These are phyloP conservation scores for Larimichthys polyactis DNA, from an alignment of 2,113 vertebrate species.

Conservation along the genomic window DNA sequence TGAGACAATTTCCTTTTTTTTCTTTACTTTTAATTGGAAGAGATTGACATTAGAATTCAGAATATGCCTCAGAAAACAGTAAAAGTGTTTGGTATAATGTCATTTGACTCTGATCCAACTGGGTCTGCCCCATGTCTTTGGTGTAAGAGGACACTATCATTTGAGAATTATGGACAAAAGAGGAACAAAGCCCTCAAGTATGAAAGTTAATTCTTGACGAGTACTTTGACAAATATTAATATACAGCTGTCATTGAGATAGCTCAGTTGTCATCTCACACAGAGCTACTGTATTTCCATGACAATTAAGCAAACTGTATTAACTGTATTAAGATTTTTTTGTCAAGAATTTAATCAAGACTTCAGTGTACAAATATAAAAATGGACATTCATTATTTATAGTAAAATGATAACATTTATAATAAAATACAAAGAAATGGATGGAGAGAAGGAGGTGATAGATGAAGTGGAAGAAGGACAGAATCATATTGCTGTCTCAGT, in stretches of 20 bases:
- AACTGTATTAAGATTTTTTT: background rate
- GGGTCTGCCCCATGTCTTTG: background rate
- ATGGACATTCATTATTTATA: background rate
- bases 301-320: background rate
- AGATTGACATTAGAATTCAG: background rate
- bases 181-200: background rate
- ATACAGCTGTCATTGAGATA: background rate
- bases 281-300: background rate
- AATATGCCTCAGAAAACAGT: background rate
- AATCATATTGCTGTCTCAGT: slow-evolving; percentile 2
- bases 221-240: no score
- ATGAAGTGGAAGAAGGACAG: slow-evolving; percentile 4
- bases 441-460: background rate
- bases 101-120: background rate
- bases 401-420: background rate
- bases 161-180: no score
- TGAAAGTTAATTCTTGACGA: background rate
- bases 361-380: no score
- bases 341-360: background rate
- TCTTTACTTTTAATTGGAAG: background rate
- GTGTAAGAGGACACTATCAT: no score
- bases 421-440: background rate
- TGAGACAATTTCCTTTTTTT: background rate
- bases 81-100: background rate
- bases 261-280: background rate